Evolutionary conservation across 1,140 invertebrate genomes (phyloP), one percentile per base, ranked within the genome.

Genomic region (Calycopis cecrops): DNA sequence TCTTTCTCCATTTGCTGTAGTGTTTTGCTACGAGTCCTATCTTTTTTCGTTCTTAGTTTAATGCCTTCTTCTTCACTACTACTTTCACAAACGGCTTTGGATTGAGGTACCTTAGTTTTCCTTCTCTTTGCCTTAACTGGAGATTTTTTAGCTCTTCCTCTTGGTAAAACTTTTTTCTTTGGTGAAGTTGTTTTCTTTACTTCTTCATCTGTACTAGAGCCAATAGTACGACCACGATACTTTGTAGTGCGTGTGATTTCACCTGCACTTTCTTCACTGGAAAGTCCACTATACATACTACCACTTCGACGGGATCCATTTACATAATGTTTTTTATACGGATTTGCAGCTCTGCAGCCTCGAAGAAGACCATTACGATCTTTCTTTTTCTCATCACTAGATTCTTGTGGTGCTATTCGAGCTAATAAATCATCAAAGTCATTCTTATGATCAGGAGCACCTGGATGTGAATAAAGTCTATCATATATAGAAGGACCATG

Each of bases 401-500:
- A 89, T 53, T 91, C 90, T 10, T 90, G 69, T 3, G 93, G 93
- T 9, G 91, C 91, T 53, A 95, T 95, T 52, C 92, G 89, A 6
- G 91, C 90, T 7, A 94, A 77, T 17, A 95, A 87, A 14, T 90
- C 89, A 21, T 94, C 93, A 69, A 95, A 93, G 73, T 94, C 91
- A 59, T 90, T 90, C 38, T 90, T 91, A 60, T 93, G 89, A 68
- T 91, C 90, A 57, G 91, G 89, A 14, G 93, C 91, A 68, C 90
- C 89, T 10, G 90, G 73, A 80, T 94, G 92, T 48, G 90, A 90
- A 78, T 96, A 97, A 33, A 96, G 85, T 54, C 92, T 90, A 79
- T 97, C 96, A 71, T 97, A 97, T 44, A 97, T 93, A 17, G 94
- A 95, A 18, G 95, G 94, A 0, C 95, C 96, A 76, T 96, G 95